Conservation (phyloP, 2,113 vertebrate genomes). For the Columba janthina region DNA sequence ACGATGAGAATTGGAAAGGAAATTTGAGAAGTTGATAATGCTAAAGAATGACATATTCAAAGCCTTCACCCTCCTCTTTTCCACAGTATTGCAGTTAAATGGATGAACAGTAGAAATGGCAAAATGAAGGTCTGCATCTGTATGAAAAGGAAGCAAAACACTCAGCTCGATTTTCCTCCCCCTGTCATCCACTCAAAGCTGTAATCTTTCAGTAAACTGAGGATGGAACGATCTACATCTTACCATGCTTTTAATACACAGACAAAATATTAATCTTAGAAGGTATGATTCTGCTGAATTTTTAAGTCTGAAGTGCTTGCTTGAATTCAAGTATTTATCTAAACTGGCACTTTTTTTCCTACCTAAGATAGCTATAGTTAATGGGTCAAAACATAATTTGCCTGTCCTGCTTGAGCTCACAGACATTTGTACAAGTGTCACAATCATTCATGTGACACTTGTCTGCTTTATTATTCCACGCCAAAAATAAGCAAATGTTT, state of each 20-base stretch:
- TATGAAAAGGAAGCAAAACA: neutral
- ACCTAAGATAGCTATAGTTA: neutral
- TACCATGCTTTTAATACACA: neutral
- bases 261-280: neutral
- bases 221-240: neutral
- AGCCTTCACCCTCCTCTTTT: neutral
- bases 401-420: slow-evolving; percentile 39
- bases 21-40: neutral
- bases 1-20: neutral
- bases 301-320: neutral
- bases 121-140: neutral
- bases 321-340: neutral
- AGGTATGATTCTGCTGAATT: neutral
- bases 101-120: neutral
- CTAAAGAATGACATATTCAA: neutral
- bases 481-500: slow-evolving; percentile 36
- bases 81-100: neutral
- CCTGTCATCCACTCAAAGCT: neutral
- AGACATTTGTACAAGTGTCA: slow-evolving; percentile 58
- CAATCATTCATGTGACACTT: slow-evolving; percentile 57
- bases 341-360: neutral
- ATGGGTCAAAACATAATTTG: slow-evolving; percentile 56
- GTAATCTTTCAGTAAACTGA: neutral
- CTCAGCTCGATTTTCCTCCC: neutral
- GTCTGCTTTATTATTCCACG: slow-evolving; percentile 58